Evolutionary conservation across 37 sponge, comb jelly and placozoan genomes (phyloP).

Genomic region (Cliona cf. orientalis): DNA sequence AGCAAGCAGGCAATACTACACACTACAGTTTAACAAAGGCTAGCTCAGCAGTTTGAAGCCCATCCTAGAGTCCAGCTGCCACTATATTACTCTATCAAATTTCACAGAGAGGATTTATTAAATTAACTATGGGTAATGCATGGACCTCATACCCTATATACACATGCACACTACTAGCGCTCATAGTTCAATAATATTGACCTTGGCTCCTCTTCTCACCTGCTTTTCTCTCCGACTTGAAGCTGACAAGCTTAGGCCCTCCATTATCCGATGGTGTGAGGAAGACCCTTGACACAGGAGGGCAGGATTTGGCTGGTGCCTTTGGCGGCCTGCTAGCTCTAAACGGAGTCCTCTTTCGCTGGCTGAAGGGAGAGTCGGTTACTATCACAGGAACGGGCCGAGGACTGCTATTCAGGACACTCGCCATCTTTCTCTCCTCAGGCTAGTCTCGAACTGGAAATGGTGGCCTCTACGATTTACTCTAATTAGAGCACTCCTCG

Average conservation of each 20-base stretch:
- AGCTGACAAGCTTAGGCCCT: constrained; percentile 59
- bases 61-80: too few species aligned
- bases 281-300: constrained; percentile 78
- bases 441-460: too few species aligned
- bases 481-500: background rate
- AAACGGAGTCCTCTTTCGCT: constrained; percentile 75
- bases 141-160: background rate
- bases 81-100: too few species aligned
- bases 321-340: constrained; percentile 53
- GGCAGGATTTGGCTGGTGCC: constrained; percentile 78
- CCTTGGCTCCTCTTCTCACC: constrained; percentile 1
- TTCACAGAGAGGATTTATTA: too few species aligned
- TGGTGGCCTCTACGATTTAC: background rate
- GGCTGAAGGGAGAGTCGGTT: constrained; percentile 53
- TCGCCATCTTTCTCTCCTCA: background rate
- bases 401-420: too few species aligned
- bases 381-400: constrained; percentile 25
- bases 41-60: too few species aligned
- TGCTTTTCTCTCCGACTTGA: constrained; percentile 49
- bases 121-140: too few species aligned
- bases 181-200: too few species aligned
- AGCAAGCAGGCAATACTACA: background rate
- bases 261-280: background rate
- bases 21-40: too few species aligned
- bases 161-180: background rate